Evolutionary conservation across 2,113 vertebrate species (phyloP), one percentile per base, ranked within the genome.

Genomic region (Kryptolebias marmoratus): DNA sequence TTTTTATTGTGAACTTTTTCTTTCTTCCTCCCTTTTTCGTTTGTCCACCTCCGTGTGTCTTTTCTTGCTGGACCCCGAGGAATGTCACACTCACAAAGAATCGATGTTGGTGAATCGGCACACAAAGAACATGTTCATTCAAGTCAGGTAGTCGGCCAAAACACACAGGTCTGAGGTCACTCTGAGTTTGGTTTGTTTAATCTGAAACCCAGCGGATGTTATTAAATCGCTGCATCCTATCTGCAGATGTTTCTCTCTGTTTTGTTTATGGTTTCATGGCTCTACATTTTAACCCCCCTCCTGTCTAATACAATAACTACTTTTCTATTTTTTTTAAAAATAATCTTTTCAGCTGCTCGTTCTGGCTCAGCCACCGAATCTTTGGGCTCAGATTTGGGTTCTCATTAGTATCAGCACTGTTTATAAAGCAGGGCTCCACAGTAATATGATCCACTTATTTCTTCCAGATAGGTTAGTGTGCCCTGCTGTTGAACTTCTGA

Each of bases 81-180:
- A 87, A 88, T 87, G 82, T 87, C 82, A 75, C 89, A 83, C 85
- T 88, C 89, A 78, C 70, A 80, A 75, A 83, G 84, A 85, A 85
- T 87, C 80, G 85, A 87, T 80, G 84, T 88, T 81, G 82, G 80
- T 63, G 53, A 80, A 75, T 79, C 64, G 0, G 58, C 61, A 18
- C 71, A 87, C 82, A 87, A 74, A 82, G 70, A 83, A 59, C 73
- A 53, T 80, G 81, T 91, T 87, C 77, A 76, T 88, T 88, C 79
- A 76, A 58, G 83, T 82, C 83, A 72, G 60, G 62, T 77, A 80
- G 69, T 78, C 13, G 3, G 64, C 57, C 60, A 68, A 27, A 75
- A 58, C 77, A 5, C 74, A 68, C 54, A 18, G 5, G 36, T 69
- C 54, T 54, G 64, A 75, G 57, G 70, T 69, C 61, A 66, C 71